phyloP scores from a whole-genome alignment of 2,113 vertebrate species.

The Camelus dromedarius region DNA sequence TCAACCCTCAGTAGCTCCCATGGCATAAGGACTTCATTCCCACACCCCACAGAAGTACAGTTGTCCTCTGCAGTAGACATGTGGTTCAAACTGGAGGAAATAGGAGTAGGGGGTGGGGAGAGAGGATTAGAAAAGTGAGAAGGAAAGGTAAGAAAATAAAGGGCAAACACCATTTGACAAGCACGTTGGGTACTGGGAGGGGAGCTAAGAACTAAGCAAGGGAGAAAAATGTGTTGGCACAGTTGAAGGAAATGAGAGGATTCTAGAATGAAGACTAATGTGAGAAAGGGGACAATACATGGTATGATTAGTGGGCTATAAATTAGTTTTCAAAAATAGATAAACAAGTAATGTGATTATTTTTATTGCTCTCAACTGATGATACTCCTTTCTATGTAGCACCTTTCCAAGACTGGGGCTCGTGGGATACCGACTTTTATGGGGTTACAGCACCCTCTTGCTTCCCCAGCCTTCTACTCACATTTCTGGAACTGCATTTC shows the following conservation, averaged over 20 bases:
- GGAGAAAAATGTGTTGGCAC: neutral
- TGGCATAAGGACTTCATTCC: neutral
- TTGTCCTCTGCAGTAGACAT: neutral
- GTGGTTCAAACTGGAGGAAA: neutral
- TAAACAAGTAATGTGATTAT: neutral
- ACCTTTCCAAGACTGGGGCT: neutral
- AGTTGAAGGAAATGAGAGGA: neutral
- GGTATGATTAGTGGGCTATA: neutral
- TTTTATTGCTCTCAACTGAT: neutral
- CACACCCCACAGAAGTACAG: neutral
- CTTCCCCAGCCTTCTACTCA: neutral
- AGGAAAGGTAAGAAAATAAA: neutral
- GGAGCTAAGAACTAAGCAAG: neutral
- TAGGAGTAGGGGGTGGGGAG: accelerated
- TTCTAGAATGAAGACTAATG: neutral
- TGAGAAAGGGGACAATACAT: neutral
- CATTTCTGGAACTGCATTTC: neutral
- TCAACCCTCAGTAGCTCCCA: neutral
- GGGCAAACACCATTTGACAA: neutral
- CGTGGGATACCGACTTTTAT: neutral
- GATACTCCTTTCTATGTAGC: neutral
- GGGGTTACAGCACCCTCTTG: neutral
- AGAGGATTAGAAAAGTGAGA: neutral
- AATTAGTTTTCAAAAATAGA: neutral
- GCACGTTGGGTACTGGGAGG: neutral